These are phyloP conservation scores for Oligia fasciuncula DNA, from an alignment of 2,888 invertebrate genomes.

Conservation along the genomic window DNA sequence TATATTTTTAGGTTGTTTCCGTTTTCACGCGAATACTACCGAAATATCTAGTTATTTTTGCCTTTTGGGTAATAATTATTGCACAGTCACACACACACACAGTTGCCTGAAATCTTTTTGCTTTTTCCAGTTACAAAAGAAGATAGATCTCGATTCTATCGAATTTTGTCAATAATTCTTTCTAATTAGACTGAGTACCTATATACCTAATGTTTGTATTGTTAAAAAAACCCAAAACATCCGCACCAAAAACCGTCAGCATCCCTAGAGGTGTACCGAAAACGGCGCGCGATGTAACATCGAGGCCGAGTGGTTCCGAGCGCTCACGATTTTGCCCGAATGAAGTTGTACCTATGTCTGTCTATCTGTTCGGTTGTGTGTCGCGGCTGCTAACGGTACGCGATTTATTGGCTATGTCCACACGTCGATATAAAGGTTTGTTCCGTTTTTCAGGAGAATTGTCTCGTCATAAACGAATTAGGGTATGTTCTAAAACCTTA, in stretches of 20 bases:
- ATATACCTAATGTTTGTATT: background rate
- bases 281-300: constrained; percentile 67
- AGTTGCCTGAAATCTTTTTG: background rate
- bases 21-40: background rate
- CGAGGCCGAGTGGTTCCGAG: constrained; percentile 74
- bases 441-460: constrained; percentile 43
- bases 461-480: background rate
- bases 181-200: background rate
- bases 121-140: background rate
- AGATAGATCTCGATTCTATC: background rate
- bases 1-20: background rate
- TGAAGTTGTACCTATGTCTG: constrained; percentile 79
- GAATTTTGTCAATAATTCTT: background rate
- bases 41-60: background rate
- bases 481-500: background rate
- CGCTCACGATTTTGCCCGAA: constrained; percentile 77
- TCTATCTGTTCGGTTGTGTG: constrained; percentile 67
- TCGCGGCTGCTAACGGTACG: constrained; percentile 64
- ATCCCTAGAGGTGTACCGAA: constrained; percentile 65
- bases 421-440: constrained; percentile 56
- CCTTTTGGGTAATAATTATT: background rate
- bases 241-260: constrained; percentile 20
- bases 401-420: constrained; percentile 65
- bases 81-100: background rate
- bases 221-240: background rate